These are phyloP conservation scores for Neocloeon triangulifer DNA, from an alignment of 1,140 invertebrate genomes.

Conservation along the genomic window DNA sequence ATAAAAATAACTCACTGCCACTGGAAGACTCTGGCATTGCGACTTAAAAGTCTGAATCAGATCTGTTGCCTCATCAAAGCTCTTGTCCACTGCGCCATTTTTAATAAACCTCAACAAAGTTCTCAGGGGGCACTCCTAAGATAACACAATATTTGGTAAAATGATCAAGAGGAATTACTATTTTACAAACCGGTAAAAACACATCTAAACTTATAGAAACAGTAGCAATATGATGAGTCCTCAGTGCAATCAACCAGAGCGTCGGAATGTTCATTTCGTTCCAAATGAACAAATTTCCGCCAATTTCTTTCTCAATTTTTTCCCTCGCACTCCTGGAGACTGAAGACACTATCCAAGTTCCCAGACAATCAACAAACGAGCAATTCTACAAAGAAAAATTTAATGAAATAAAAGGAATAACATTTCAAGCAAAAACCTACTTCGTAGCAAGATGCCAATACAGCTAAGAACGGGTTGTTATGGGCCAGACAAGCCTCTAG, in stretches of 20 bases:
- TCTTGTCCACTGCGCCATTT: constrained; percentile 4
- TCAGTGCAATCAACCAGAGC: constrained; percentile 22
- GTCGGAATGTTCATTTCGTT: constrained; percentile 14
- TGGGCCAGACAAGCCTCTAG: constrained; percentile 26
- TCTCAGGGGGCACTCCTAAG: constrained; percentile 1
- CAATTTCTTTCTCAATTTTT: constrained; percentile 17
- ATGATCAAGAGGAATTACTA: too few relatives aligned
- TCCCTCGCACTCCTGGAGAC: constrained; percentile 17
- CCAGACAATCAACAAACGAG: constrained; percentile 31
- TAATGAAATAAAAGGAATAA: not conserved
- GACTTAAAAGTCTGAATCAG: not conserved
- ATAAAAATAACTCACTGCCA: constrained; percentile 5
- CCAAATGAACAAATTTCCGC: constrained; percentile 11
- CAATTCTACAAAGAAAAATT: too few relatives aligned
- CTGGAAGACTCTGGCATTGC: too few relatives aligned
- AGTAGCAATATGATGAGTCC: constrained; percentile 23
- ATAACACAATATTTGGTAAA: too few relatives aligned
- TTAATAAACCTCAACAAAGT: constrained; percentile 2
- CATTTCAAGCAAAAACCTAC: constrained; percentile 15
- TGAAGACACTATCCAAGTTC: constrained; percentile 31
- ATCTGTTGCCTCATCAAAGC: not conserved
- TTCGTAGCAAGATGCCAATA: constrained; percentile 41
- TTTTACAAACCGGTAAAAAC: constrained; percentile 38
- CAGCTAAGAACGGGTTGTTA: constrained; percentile 28
- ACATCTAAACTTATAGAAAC: constrained; percentile 30